phyloP scores from a whole-genome alignment of 2,888 invertebrate species.

The Polymixis flavicincta region DNA sequence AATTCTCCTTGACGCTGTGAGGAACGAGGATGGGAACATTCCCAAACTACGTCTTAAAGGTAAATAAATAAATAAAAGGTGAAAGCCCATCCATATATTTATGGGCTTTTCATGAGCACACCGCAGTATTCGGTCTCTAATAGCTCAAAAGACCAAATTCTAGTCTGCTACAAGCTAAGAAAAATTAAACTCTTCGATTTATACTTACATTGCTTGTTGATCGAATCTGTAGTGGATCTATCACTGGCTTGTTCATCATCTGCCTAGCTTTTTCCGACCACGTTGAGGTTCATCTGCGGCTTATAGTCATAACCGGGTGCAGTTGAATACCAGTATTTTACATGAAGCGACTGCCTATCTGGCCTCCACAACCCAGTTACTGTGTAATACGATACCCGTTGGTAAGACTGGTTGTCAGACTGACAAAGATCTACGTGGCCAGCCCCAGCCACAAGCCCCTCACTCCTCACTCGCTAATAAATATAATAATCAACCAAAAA shows the following conservation, averaged over 20 bases:
- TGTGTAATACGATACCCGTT: too few species aligned
- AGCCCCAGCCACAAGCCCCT: too few species aligned
- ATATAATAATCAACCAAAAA: slow-evolving; percentile 10
- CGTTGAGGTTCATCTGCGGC: too few species aligned
- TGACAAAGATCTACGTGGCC: too few species aligned
- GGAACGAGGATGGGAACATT: not conserved
- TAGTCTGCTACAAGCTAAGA: not conserved
- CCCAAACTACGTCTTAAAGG: slow-evolving; percentile 1
- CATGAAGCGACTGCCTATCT: too few species aligned
- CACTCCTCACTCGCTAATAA: too few species aligned
- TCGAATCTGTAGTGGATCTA: not conserved
- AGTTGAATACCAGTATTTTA: too few species aligned
- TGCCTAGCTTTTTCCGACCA: too few species aligned
- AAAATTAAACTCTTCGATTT: not conserved
- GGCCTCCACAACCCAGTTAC: too few species aligned
- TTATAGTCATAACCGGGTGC: too few species aligned
- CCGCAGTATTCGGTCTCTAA: not conserved
- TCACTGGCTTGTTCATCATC: not conserved
- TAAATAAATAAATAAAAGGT: too few species aligned
- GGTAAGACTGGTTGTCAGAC: too few species aligned
- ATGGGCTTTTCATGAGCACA: not conserved
- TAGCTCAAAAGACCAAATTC: not conserved
- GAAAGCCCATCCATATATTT: not conserved
- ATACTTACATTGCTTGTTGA: not conserved
- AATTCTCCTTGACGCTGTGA: not conserved